phyloP scores from a whole-genome alignment of 2,113 vertebrate genomes.

The Stigmatopora argus region DNA sequence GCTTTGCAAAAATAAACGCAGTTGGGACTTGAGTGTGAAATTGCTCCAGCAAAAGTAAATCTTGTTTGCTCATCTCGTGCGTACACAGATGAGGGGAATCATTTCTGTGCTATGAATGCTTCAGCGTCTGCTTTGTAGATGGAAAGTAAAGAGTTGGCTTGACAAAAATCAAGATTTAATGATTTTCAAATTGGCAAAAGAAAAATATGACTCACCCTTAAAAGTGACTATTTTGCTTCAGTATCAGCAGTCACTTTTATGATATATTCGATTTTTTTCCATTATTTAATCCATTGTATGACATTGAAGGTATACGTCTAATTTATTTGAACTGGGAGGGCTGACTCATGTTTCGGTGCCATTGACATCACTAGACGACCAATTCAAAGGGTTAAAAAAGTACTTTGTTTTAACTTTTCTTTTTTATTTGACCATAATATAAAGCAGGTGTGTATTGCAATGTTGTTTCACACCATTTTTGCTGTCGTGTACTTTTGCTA shows the following conservation, averaged over 20 bases:
- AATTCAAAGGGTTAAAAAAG: conserved; percentile 23
- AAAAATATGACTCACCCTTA: too few species aligned
- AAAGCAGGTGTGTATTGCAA: conserved; percentile 19
- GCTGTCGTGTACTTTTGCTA: not conserved
- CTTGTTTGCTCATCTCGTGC: conserved; percentile 2
- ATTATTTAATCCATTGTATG: too few species aligned
- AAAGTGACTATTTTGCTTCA: conserved; percentile 20
- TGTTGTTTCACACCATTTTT: conserved; percentile 15
- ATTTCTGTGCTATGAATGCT: conserved; percentile 49
- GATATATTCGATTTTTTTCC: not conserved
- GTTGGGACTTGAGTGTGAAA: conserved; percentile 9
- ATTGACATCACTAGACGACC: too few species aligned
- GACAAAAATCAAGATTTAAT: too few species aligned
- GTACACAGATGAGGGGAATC: conserved; percentile 29
- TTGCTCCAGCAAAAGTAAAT: conserved; percentile 19
- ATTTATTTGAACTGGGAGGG: too few species aligned
- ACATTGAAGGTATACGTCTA: too few species aligned
- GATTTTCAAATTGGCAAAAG: too few species aligned
- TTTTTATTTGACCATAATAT: too few species aligned
- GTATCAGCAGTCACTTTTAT: too few species aligned
- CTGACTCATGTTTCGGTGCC: too few species aligned
- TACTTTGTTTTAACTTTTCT: conserved; percentile 24
- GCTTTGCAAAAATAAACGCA: conserved; percentile 23
- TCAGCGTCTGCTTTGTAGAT: conserved; percentile 58
- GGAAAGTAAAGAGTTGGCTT: conserved; percentile 22